These are phyloP conservation scores for Dendrolimus kikuchii DNA, from an alignment of 1,140 invertebrate species.

Conservation along the genomic window DNA sequence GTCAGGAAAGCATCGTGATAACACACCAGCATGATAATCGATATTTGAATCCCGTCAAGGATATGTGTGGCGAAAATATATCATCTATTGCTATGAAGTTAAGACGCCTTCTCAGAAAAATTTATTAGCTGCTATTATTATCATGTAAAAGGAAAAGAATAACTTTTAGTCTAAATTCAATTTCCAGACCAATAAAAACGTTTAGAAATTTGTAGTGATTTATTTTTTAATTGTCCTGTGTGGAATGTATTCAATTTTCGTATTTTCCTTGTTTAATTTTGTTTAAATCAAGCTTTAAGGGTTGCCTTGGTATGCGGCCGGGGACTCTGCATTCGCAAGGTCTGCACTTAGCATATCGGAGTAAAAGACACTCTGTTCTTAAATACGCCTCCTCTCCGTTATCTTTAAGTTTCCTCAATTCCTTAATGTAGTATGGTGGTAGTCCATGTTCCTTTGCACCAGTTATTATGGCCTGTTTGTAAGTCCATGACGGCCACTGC, in stretches of 20 bases:
- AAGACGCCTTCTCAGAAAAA: no score
- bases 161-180: no score
- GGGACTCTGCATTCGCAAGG: constrained; percentile 37
- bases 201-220: no score
- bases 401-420: constrained; percentile 37
- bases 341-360: constrained; percentile 23
- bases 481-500: constrained; percentile 44
- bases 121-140: no score
- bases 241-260: background rate
- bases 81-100: no score
- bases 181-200: no score
- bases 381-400: constrained; percentile 46
- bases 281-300: constrained; percentile 26
- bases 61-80: no score
- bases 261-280: constrained; percentile 7
- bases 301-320: constrained; percentile 23
- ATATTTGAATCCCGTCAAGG: no score
- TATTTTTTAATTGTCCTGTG: no score
- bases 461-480: constrained; percentile 41
- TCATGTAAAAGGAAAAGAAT: no score
- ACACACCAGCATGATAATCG: no score
- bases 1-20: no score
- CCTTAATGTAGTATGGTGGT: constrained; percentile 42
- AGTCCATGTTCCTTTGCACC: constrained; percentile 46
- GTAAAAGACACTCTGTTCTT: constrained; percentile 32